Base-by-base conservation (phyloP, 2,888 invertebrate genomes). In the Cephus sareptanus region DNA sequence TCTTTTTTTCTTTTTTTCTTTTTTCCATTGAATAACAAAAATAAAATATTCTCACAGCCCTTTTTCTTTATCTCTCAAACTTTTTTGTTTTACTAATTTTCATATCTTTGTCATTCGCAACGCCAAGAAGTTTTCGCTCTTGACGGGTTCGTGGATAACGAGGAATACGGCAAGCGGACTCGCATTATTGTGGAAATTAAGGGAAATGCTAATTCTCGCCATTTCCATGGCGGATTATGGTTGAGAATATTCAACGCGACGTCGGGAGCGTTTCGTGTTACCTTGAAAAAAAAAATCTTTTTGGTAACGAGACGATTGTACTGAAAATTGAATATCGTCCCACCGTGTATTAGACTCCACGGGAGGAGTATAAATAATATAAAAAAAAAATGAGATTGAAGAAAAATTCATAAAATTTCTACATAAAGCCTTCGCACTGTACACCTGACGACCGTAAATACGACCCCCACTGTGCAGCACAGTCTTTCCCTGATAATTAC, bases 141-240 rank as follows among this genome's bases (percentile, higher is more conserved):
- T 76, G 81, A 82, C 73, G 78, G 74, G 74, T 78, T 84, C 33
- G 73, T 40, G 80, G 82, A 83, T 82, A 82, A 83, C 82, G 82
- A 81, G 81, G 78, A 80, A 79, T 78, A 77, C 78, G 77, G 35
- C 68, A 71, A 69, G 77, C 71, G 76, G 71, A 73, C 76, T 75
- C 78, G 76, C 78, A 85, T 88, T 87, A 85, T 88, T 87, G 87
- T 85, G 86, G 79, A 86, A 87, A 87, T 85, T 83, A 86, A 84
- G 85, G 81, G 77, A 87, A 84, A 87, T 87, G 87, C 80, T 85
- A 87, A 87, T 88, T 81, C 81, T 82, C 80, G 79, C 81, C 83
- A 88, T 88, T 87, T 87, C 85, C 87, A 88, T 87, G 77, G 79
- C 77, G 84, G 79, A 83, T 85, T 85, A 84, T 77, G 68, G 75